phyloP scores from a whole-genome alignment of 1,140 invertebrate genomes.

The Calycopis cecrops region DNA sequence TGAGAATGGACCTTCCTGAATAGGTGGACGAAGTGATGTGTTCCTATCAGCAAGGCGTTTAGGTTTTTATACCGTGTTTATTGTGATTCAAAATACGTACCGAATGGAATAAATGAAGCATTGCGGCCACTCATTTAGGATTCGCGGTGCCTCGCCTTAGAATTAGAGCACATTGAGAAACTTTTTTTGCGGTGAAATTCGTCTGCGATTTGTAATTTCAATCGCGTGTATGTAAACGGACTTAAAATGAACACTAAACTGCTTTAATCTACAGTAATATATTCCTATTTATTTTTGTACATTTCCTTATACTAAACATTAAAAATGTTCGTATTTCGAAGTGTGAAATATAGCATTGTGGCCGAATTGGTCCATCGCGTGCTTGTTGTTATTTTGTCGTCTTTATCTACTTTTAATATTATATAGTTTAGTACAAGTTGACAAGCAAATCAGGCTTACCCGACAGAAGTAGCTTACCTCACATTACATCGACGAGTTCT shows the following conservation, averaged over 20 bases:
- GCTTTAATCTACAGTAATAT: neutral
- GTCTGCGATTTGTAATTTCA: constrained; percentile 19
- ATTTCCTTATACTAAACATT: no score
- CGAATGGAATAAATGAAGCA: constrained; percentile 57
- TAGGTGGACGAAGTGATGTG: constrained; percentile 58
- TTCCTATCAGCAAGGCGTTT: constrained; percentile 46
- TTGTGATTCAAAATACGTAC: constrained; percentile 65
- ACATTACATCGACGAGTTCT: no score
- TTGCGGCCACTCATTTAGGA: constrained; percentile 58
- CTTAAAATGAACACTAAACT: neutral
- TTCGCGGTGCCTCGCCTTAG: constrained; percentile 53
- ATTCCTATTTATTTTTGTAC: no score
- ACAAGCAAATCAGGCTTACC: no score
- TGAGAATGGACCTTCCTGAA: constrained; percentile 56
- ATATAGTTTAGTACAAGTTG: no score
- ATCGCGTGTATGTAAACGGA: neutral
- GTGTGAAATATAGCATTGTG: no score
- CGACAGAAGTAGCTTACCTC: no score
- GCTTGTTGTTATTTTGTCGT: no score
- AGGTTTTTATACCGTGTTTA: constrained; percentile 61
- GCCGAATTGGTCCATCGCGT: no score
- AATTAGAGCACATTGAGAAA: constrained; percentile 70
- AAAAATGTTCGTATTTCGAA: no score
- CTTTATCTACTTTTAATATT: no score
- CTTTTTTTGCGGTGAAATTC: constrained; percentile 53